These are phyloP conservation scores for Malurus elegans DNA, from an alignment of 2,113 vertebrate species.

Conservation along the genomic window DNA sequence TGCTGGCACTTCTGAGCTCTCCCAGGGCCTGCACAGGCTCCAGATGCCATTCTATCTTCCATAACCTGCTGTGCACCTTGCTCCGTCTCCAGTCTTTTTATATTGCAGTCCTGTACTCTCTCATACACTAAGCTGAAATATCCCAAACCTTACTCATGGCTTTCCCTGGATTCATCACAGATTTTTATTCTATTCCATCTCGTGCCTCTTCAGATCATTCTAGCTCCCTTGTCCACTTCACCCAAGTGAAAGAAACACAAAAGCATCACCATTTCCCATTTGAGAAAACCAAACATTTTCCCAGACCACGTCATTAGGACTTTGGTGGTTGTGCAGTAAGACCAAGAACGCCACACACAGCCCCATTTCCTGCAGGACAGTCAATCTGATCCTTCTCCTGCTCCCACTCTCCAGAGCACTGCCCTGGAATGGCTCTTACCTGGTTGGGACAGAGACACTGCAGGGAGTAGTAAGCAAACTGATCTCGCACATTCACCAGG, in stretches of 20 bases:
- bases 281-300: background rate
- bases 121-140: rapidly evolving
- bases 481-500: conserved; percentile 94
- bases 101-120: background rate
- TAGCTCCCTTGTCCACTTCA: background rate
- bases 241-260: background rate
- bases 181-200: background rate
- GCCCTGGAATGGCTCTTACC: conserved; percentile 75
- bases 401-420: background rate
- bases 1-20: background rate
- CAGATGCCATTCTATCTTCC: background rate
- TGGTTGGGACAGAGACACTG: conserved; percentile 99
- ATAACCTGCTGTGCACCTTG: background rate
- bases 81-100: rapidly evolving
- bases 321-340: background rate
- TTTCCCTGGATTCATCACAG: background rate
- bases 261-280: background rate
- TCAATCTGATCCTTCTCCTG: background rate
- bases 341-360: background rate
- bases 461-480: conserved; percentile 97
- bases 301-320: background rate
- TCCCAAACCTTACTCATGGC: background rate
- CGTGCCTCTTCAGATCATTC: background rate
- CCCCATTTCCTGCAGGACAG: background rate
- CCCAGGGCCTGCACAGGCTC: background rate